Percentiles rank a stretch among this genome's conserved stretches.
Evolutionary conservation across 2,113 vertebrate genomes (phyloP).

Genomic region (Oxyruncus cristatus): DNA sequence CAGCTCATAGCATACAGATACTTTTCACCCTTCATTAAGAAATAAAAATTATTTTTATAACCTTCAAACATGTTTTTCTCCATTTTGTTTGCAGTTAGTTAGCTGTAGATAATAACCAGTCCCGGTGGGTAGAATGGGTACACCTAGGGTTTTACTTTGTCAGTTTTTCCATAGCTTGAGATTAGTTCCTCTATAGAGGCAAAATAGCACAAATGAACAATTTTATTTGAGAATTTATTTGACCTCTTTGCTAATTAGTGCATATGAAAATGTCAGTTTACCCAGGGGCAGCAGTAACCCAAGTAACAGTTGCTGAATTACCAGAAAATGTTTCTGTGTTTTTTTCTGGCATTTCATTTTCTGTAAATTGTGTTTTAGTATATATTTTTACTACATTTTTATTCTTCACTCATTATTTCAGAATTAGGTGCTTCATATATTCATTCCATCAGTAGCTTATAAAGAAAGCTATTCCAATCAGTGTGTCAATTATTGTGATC

Average conservation of each 20-base stretch:
- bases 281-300: slow-evolving; percentile 41
- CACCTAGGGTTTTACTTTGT: neutral
- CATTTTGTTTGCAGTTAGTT: neutral
- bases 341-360: neutral
- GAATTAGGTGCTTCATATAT: neutral
- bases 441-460: neutral
- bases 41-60: neutral
- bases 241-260: slow-evolving; percentile 70
- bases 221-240: slow-evolving; percentile 48
- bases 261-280: slow-evolving; percentile 59
- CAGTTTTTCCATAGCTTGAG: neutral
- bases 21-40: neutral
- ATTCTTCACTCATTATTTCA: neutral
- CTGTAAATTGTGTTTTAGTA: neutral
- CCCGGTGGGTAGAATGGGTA: neutral
- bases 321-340: neutral
- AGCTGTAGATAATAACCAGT: neutral
- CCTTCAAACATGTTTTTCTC: neutral
- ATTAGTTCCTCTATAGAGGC: neutral
- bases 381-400: neutral
- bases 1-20: neutral
- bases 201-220: neutral
- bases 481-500: neutral
- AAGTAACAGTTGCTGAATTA: slow-evolving; percentile 37
- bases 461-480: neutral